Percentiles rank a stretch among this genome's conserved stretches.
Evolutionary conservation across 2,113 vertebrate genomes (phyloP).

Genomic region (Salvelinus namaycush): DNA sequence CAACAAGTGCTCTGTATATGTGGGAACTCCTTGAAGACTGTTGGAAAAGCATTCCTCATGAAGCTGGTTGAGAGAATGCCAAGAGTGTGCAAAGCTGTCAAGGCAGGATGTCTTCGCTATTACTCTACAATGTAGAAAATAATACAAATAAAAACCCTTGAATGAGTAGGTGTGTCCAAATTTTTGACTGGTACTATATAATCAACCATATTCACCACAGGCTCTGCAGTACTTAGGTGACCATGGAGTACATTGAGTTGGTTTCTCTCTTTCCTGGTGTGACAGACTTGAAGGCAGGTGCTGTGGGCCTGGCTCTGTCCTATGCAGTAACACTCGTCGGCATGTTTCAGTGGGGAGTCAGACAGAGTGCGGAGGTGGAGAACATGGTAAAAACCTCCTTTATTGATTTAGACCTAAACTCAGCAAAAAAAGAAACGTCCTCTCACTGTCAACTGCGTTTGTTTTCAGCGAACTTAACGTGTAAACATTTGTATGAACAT

Average conservation of each 20-base stretch:
- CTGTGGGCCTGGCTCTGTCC: constrained; percentile 87
- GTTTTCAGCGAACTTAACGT: too few relatives aligned
- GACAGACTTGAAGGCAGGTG: constrained; percentile 83
- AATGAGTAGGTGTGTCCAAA: too few relatives aligned
- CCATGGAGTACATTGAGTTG: background rate
- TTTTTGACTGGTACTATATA: background rate
- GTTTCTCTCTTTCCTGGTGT: constrained; percentile 1
- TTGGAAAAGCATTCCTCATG: too few relatives aligned
- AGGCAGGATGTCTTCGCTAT: too few relatives aligned
- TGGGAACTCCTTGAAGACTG: too few relatives aligned
- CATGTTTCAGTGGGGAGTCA: constrained; percentile 95
- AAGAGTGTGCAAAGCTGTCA: too few relatives aligned
- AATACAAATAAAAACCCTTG: too few relatives aligned
- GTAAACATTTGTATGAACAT: too few relatives aligned
- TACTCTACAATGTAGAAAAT: too few relatives aligned
- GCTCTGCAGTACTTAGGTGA: background rate
- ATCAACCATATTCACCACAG: background rate
- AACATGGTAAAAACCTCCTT: constrained; percentile 80
- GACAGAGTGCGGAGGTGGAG: constrained; percentile 94
- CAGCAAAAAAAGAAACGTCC: background rate
- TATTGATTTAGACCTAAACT: background rate
- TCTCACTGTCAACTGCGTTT: too few relatives aligned
- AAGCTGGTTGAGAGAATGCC: too few relatives aligned
- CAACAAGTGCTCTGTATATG: too few relatives aligned
- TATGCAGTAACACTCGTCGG: constrained; percentile 91